Percentiles rank a stretch among this genome's conserved stretches.
phyloP scores from a whole-genome alignment of 2,888 invertebrate species.

The Cybosia mesomella region DNA sequence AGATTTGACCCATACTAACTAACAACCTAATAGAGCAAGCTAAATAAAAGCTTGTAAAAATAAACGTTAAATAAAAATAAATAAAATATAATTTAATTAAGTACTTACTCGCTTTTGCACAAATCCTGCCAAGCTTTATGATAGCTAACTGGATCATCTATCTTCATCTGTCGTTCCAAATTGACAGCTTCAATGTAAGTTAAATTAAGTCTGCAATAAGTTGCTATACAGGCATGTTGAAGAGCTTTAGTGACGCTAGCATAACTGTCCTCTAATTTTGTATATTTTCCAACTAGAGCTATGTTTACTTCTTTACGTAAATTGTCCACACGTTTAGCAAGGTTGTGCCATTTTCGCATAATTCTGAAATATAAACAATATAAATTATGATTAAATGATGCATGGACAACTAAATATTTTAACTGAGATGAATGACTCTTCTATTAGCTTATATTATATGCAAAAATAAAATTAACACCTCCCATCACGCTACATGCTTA shows the following conservation, averaged over 20 bases:
- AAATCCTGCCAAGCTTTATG: constrained; percentile 97
- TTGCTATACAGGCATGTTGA: constrained; percentile 96
- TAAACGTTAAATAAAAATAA: neutral
- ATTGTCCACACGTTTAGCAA: constrained; percentile 94
- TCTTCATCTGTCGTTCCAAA: constrained; percentile 91
- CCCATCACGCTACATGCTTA: neutral
- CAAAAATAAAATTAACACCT: neutral
- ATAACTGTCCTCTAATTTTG: constrained; percentile 97
- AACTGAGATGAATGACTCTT: neutral
- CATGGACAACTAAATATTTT: neutral
- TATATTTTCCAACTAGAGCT: constrained; percentile 98
- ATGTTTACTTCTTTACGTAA: constrained; percentile 95
- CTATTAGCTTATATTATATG: neutral
- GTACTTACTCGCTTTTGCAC: constrained; percentile 93
- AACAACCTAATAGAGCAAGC: too few relatives aligned
- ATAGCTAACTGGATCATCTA: constrained; percentile 93
- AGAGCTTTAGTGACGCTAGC: constrained; percentile 98
- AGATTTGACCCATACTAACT: too few relatives aligned
- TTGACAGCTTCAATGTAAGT: constrained; percentile 97
- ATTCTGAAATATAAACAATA: constrained; percentile 79
- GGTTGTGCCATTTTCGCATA: constrained; percentile 95
- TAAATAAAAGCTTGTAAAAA: too few relatives aligned
- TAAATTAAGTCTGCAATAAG: constrained; percentile 94
- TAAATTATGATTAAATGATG: neutral
- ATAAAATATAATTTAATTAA: neutral